A percentile compares a stretch with the other conserved stretches of the same genome.
phyloP scores from a whole-genome alignment of 2,797 vertebrate species.

The Mycteria americana region DNA sequence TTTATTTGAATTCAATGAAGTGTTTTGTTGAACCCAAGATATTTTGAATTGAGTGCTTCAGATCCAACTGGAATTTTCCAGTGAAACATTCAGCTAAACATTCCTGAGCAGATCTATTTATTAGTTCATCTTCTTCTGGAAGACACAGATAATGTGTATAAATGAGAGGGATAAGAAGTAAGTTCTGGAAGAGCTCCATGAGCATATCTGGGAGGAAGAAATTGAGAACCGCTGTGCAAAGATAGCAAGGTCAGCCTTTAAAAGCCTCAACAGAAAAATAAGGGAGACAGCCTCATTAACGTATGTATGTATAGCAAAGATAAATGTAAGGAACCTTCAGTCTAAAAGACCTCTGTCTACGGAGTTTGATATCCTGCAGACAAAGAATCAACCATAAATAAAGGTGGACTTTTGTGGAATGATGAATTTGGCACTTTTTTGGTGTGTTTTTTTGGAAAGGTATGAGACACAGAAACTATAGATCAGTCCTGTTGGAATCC shows the following conservation, averaged over 20 bases:
- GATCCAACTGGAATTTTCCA: background rate
- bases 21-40: background rate
- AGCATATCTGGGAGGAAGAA: background rate
- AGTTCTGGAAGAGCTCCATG: background rate
- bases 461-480: background rate
- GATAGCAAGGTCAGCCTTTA: background rate
- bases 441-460: background rate
- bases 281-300: background rate
- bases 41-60: background rate
- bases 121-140: background rate
- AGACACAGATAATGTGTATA: background rate
- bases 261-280: background rate
- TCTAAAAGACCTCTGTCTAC: background rate
- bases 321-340: background rate
- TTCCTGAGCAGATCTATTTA: background rate
- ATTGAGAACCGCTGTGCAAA: background rate
- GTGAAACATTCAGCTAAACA: background rate
- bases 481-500: background rate
- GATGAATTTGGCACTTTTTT: background rate
- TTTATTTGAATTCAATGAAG: background rate
- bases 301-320: background rate
- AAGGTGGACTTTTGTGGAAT: background rate
- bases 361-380: background rate
- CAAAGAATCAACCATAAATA: background rate
- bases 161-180: background rate